Conservation (phyloP, 2,797 vertebrate species). For the Gadopsis bispinosus region DNA sequence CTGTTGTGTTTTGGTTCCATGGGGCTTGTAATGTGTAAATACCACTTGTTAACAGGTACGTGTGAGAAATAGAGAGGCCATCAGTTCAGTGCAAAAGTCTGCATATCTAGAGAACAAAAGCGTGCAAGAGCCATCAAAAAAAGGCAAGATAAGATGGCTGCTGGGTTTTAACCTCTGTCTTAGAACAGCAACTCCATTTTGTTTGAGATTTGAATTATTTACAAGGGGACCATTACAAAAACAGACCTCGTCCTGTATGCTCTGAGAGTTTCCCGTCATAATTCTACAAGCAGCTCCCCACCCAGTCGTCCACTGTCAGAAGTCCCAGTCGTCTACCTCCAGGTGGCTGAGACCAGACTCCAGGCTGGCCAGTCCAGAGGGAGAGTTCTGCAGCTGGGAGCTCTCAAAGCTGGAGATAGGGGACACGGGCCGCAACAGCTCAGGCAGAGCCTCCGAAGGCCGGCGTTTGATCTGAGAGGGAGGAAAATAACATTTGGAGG, state of each 20-base stretch:
- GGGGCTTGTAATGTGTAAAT: slow-evolving; percentile 25
- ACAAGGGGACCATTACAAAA: slow-evolving; percentile 61
- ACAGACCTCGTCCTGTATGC: slow-evolving; percentile 35
- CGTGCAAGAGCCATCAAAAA: slow-evolving; percentile 55
- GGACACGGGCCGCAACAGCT: slow-evolving; percentile 90
- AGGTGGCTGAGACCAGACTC: slow-evolving; percentile 92
- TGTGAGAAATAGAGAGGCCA: slow-evolving; percentile 39
- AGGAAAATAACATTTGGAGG: neutral
- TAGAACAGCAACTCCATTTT: slow-evolving; percentile 50
- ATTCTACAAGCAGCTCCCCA: slow-evolving; percentile 28
- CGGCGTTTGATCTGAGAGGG: slow-evolving; percentile 91
- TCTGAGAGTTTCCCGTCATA: slow-evolving; percentile 34
- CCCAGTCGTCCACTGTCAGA: slow-evolving; percentile 82
- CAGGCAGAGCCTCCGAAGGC: slow-evolving; percentile 92
- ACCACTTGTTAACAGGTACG: slow-evolving; percentile 48
- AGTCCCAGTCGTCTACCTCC: slow-evolving; percentile 98
- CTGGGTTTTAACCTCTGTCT: slow-evolving; percentile 70
- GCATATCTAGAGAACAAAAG: slow-evolving; percentile 67
- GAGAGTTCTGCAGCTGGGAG: slow-evolving; percentile 81
- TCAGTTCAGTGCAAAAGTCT: slow-evolving; percentile 68
- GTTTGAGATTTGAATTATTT: slow-evolving; percentile 58
- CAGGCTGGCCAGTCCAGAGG: slow-evolving; percentile 90
- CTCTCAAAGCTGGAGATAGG: slow-evolving; percentile 89
- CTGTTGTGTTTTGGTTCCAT: slow-evolving; percentile 32
- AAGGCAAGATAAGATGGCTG: slow-evolving; percentile 70